Evolutionary conservation across 2,888 invertebrate species (phyloP), one percentile per base, ranked within the genome.

Genomic region (Eucera pruinosa): DNA sequence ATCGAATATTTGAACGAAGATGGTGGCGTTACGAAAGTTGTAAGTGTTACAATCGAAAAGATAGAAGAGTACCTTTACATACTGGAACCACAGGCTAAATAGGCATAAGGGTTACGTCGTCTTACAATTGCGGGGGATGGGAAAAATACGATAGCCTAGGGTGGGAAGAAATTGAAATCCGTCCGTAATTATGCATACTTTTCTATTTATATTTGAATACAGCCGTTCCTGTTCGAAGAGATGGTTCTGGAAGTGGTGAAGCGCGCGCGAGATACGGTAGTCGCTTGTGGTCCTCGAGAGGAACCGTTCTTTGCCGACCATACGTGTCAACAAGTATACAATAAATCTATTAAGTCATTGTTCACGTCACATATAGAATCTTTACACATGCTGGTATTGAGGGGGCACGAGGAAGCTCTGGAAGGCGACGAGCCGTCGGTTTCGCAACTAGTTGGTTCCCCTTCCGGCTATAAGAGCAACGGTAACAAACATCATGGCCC

Each of bases 1-100:
- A 95, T 98, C 77, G 96, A 97, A 82, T 96, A 97, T 89, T 95
- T 95, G 87, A 96, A 97, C 83, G 96, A 96, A 87, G 96, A 96
- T 89, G 97, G 97, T 2, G 97, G 97, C 18, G 96, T 97, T 13
- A 98, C 98, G 0, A 94, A 96, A 87, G 93, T 97, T 92, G 96
- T 96, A 91, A 93, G n/a, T 48, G 62, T 36, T 67, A 33, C 15
- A n/a, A 15, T 55, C 11, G n/a, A n/a, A n/a, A n/a, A n/a, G n/a
- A n/a, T n/a, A n/a, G n/a, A n/a, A n/a, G n/a, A n/a, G n/a, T n/a
- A n/a, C n/a, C n/a, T n/a, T n/a, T n/a, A n/a, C n/a, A n/a, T n/a
- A n/a, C n/a, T n/a, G n/a, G n/a, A n/a, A n/a, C n/a, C n/a, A n/a
- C n/a, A n/a, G n/a, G n/a, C n/a, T n/a, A n/a, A n/a, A n/a, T n/a